These are phyloP conservation scores for Aporophyla nigra DNA, from an alignment of 2,888 invertebrate species.

Conservation along the genomic window DNA sequence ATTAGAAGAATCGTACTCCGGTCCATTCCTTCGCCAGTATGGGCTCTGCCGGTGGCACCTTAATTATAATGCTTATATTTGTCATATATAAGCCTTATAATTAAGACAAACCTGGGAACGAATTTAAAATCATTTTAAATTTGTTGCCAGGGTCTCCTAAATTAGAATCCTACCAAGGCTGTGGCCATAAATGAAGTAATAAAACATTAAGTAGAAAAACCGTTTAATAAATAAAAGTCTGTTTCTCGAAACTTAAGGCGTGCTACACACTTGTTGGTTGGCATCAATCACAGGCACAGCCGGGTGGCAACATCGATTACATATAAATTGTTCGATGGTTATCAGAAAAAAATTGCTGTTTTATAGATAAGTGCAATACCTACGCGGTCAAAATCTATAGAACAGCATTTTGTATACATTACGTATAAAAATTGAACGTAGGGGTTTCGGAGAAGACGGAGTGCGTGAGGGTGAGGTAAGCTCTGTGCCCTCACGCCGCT, in stretches of 20 bases:
- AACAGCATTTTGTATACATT: too few relatives aligned
- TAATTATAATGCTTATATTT: neutral
- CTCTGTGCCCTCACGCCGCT: too few relatives aligned
- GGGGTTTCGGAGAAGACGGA: too few relatives aligned
- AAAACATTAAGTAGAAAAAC: neutral
- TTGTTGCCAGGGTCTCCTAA: neutral
- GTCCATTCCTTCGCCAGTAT: neutral
- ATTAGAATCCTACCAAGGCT: neutral
- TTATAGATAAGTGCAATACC: too few relatives aligned
- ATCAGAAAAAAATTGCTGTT: too few relatives aligned
- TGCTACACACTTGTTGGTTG: neutral
- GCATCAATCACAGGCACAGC: too few relatives aligned
- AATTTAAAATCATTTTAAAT: neutral
- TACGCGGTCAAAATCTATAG: too few relatives aligned
- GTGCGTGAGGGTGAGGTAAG: too few relatives aligned
- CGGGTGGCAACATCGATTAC: neutral
- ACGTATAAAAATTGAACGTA: too few relatives aligned
- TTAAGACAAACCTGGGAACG: too few relatives aligned
- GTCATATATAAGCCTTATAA: too few relatives aligned
- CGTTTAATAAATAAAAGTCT: neutral
- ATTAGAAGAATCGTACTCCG: neutral
- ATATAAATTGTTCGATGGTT: too few relatives aligned
- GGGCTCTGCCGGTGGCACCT: neutral
- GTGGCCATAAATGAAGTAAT: slow-evolving; percentile 8
- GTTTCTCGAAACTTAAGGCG: neutral